These are phyloP conservation scores for Emys orbicularis DNA, from an alignment of 2,797 vertebrate species.

Conservation along the genomic window DNA sequence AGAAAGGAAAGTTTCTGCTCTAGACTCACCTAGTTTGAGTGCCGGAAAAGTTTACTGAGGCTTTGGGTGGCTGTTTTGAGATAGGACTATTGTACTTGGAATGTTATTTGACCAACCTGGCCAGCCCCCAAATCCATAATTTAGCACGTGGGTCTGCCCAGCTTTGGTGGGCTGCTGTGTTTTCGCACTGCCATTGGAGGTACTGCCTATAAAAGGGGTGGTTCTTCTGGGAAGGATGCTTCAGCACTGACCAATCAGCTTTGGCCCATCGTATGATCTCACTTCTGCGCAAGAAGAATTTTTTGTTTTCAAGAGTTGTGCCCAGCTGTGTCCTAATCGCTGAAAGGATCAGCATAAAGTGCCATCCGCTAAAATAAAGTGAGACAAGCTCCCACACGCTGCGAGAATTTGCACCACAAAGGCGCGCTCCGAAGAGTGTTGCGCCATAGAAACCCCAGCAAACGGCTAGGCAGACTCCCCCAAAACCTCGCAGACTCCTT, in stretches of 20 bases:
- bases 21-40: background rate
- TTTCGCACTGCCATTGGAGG: background rate
- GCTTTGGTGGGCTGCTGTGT: background rate
- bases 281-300: background rate
- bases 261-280: fast-evolving
- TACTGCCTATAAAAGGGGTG: background rate
- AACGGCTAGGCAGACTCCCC: conserved; percentile 55
- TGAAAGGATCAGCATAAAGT: conserved; percentile 33
- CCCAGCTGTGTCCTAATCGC: conserved; percentile 52
- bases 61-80: background rate
- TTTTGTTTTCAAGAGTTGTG: background rate
- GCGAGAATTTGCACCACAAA: conserved; percentile 61
- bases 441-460: conserved; percentile 41
- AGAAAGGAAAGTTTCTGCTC: background rate
- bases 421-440: conserved; percentile 31
- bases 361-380: conserved; percentile 12
- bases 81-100: background rate
- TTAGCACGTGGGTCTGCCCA: background rate
- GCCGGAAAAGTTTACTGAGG: background rate
- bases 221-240: background rate
- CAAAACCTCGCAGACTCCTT: conserved; percentile 37
- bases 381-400: conserved; percentile 26
- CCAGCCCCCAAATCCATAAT: background rate
- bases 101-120: background rate
- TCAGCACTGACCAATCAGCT: background rate